Percentiles rank a stretch among this genome's conserved stretches.
These are phyloP conservation scores for Mormoops blainvillei DNA, from an alignment of 2,113 vertebrate species.

Conservation along the genomic window DNA sequence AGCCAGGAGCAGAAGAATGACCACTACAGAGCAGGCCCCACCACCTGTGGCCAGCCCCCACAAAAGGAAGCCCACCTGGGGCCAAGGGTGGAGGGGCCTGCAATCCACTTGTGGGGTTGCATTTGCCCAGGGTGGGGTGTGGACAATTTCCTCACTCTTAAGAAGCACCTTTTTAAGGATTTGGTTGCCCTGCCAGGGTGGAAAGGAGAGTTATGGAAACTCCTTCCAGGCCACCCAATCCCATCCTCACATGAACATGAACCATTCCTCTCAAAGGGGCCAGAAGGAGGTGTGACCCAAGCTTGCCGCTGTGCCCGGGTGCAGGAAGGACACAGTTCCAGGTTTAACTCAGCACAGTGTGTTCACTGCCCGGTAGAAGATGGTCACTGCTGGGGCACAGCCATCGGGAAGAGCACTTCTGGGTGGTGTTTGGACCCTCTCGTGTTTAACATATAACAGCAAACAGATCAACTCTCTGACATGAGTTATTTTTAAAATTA, in stretches of 20 bases:
- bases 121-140: not conserved
- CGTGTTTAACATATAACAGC: not conserved
- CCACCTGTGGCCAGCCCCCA: not conserved
- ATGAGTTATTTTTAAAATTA: not conserved
- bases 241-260: not conserved
- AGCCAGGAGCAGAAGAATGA: not conserved
- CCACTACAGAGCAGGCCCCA: not conserved
- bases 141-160: not conserved
- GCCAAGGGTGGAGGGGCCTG: no score
- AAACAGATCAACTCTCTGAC: not conserved
- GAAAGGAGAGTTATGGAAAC: not conserved
- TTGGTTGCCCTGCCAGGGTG: not conserved
- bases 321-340: no score
- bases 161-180: not conserved
- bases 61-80: not conserved
- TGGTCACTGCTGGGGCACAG: accelerated
- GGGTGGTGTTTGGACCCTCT: no score
- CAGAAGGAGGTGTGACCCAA: not conserved
- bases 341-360: not conserved
- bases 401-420: not conserved
- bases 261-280: no score
- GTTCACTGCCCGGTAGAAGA: not conserved
- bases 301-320: no score
- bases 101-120: not conserved
- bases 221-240: no score